Evolutionary conservation across 2,113 vertebrate genomes (phyloP).

Genomic region (Pithys albifrons): DNA sequence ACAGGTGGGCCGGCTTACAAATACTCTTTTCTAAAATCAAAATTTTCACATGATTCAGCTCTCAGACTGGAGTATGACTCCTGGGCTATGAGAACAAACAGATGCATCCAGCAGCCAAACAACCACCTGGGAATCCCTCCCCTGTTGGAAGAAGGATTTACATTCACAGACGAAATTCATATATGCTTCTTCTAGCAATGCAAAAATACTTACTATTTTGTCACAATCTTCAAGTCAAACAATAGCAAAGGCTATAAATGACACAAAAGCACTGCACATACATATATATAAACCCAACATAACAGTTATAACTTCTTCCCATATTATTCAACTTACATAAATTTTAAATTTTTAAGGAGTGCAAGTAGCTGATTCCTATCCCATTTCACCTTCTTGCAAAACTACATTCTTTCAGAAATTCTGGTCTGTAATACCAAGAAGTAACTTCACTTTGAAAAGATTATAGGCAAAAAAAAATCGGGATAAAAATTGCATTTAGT

Average conservation of each 20-base stretch:
- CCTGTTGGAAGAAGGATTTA: not conserved
- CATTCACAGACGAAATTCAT: not conserved
- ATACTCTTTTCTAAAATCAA: not conserved
- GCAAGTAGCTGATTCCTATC: not conserved
- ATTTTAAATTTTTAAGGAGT: not conserved
- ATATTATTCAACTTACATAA: not conserved
- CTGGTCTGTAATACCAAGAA: not conserved
- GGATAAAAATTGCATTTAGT: not conserved
- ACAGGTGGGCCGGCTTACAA: not conserved
- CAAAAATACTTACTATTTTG: not conserved
- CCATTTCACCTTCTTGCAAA: not conserved
- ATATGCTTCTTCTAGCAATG: not conserved
- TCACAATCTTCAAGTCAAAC: not conserved
- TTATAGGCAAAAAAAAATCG: not conserved
- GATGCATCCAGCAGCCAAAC: not conserved
- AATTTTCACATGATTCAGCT: not conserved
- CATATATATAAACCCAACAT: not conserved
- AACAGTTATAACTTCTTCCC: not conserved
- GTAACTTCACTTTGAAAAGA: not conserved
- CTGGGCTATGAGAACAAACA: not conserved
- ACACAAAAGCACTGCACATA: not conserved
- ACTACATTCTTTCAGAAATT: not conserved
- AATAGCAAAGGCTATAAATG: not conserved
- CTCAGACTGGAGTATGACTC: not conserved
- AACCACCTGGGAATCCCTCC: not conserved